These are phyloP conservation scores for Scaptomyza flava DNA, from an alignment of 2,888 invertebrate genomes.

Conservation along the genomic window DNA sequence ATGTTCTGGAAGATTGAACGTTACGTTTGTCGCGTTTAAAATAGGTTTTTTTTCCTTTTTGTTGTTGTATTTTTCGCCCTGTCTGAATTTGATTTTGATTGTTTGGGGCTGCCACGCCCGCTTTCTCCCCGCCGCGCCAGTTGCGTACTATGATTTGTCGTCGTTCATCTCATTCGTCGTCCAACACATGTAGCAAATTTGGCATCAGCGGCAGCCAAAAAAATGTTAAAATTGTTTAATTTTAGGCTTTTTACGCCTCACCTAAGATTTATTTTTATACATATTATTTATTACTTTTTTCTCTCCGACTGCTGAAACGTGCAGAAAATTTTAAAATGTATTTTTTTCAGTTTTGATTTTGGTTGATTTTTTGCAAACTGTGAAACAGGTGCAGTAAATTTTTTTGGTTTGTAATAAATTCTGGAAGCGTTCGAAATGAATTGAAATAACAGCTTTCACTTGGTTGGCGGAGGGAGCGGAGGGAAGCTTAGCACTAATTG, in stretches of 20 bases:
- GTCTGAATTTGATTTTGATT: constrained; percentile 78
- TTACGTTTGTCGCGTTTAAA: constrained; percentile 82
- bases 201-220: constrained; percentile 36
- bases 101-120: constrained; percentile 73
- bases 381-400: constrained; percentile 43
- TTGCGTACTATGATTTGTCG: constrained; percentile 52
- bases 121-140: too few relatives aligned
- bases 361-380: constrained; percentile 34
- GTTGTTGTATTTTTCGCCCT: too few relatives aligned
- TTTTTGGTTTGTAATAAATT: constrained; percentile 44
- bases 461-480: neutral
- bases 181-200: constrained; percentile 69
- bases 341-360: constrained; percentile 30
- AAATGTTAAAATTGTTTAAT: constrained; percentile 65
- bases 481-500: constrained; percentile 2
- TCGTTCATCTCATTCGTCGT: constrained; percentile 49
- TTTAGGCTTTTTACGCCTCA: constrained; percentile 56
- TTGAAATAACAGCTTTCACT: constrained; percentile 18
- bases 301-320: constrained; percentile 39
- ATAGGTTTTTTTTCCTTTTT: constrained; percentile 69
- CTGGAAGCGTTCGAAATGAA: constrained; percentile 1
- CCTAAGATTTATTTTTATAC: constrained; percentile 22
- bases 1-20: constrained; percentile 83
- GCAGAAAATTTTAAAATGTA: constrained; percentile 53
- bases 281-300: neutral